phyloP scores from a whole-genome alignment of 2,797 vertebrate species.

The Sarcophilus harrisii region DNA sequence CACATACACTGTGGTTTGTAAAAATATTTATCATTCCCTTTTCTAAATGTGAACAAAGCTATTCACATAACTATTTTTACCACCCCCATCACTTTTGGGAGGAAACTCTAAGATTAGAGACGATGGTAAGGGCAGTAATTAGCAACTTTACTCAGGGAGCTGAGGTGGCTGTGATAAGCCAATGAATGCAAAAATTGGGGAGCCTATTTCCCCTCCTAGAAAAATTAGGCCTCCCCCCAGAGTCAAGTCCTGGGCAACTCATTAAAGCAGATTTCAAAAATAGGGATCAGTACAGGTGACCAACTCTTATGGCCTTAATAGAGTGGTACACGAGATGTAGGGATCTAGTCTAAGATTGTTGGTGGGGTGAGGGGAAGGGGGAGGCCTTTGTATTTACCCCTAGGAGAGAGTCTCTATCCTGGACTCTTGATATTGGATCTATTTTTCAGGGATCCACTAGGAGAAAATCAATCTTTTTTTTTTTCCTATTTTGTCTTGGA shows the following conservation, averaged over 20 bases:
- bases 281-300: not conserved
- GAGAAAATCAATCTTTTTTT: not conserved
- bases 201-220: not conserved
- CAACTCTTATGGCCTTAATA: not conserved
- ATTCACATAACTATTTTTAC: not conserved
- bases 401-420: not conserved
- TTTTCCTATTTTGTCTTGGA: not conserved
- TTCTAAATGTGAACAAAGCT: not conserved
- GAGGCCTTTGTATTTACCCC: not conserved
- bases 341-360: not conserved
- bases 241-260: not conserved
- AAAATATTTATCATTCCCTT: not conserved
- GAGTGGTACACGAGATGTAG: not conserved
- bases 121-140: not conserved
- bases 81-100: not conserved
- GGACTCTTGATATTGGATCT: not conserved
- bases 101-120: not conserved
- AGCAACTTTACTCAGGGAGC: not conserved
- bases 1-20: not conserved
- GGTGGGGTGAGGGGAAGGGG: not conserved
- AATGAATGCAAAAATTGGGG: not conserved
- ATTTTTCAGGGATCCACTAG: not conserved
- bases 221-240: not conserved
- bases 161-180: not conserved
- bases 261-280: not conserved